Evolutionary conservation across 2,888 invertebrate species (phyloP).

Genomic region (Incurvaria masculella): DNA sequence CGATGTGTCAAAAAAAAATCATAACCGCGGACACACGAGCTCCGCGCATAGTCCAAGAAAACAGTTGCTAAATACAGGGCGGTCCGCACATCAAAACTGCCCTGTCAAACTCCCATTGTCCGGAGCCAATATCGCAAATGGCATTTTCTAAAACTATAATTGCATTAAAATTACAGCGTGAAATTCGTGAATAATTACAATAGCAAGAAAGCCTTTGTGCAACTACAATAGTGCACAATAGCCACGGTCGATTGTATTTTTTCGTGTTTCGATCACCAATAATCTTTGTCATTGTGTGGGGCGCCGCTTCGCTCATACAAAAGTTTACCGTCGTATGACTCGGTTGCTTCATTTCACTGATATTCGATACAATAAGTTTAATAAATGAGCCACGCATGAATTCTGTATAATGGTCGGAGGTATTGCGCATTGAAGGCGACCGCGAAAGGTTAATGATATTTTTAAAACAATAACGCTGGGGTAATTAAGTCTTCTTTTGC

Average conservation of each 20-base stretch:
- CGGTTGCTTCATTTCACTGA: background rate
- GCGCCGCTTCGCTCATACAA: background rate
- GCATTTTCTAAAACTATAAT: constrained; percentile 33
- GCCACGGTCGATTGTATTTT: background rate
- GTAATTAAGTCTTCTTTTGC: background rate
- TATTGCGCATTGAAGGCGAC: background rate
- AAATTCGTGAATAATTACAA: constrained; percentile 23
- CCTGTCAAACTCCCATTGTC: constrained; percentile 37
- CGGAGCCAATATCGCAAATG: constrained; percentile 24
- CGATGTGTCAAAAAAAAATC: background rate
- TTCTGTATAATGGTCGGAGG: background rate
- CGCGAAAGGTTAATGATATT: background rate
- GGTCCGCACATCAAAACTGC: constrained; percentile 25
- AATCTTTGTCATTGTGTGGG: background rate
- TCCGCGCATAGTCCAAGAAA: background rate
- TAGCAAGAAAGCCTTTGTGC: background rate
- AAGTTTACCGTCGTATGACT: too few species aligned
- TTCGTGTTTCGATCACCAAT: background rate
- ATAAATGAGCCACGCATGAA: background rate
- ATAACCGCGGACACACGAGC: background rate
- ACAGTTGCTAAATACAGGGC: background rate
- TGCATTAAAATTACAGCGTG: constrained; percentile 31
- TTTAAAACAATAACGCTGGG: background rate
- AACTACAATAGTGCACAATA: background rate
- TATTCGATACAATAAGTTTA: background rate